Base-by-base conservation (phyloP, 2,113 vertebrate genomes). In the Scophthalmus maximus region DNA sequence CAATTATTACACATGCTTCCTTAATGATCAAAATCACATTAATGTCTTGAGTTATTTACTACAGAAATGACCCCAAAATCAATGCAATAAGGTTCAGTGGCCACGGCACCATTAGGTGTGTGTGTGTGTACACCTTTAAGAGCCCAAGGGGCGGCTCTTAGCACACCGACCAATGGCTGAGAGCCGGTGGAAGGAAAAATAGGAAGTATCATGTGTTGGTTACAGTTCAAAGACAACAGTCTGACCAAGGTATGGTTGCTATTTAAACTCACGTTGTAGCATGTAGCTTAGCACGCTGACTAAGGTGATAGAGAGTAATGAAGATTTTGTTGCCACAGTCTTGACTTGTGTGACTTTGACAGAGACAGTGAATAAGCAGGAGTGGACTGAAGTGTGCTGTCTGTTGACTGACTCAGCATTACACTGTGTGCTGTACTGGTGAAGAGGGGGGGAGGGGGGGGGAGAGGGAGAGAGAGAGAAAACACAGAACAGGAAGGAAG, bases 91-190 rank as follows among this genome's bases (percentile, higher is more conserved):
- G 1, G 7, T n/a, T n/a, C n/a, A n/a, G n/a, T n/a, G n/a, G n/a
- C n/a, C n/a, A n/a, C n/a, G n/a, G n/a, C n/a, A n/a, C n/a, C n/a
- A n/a, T n/a, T n/a, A n/a, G n/a, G n/a, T n/a, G n/a, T n/a, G n/a
- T n/a, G n/a, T n/a, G 78, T 82, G 64, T 76, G 53, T 93, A 81
- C 76, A 76, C 78, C 92, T 94, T 94, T 94, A 94, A 94, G 89
- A 78, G 23, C 25, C 25, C 8, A 42, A 64, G 62, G 76, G 91
- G 90, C 7, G 81, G 81, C 23, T 50, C 78, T 73, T 34, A 55
- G 20, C 20, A 50, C 49, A 68, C 52, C 56, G 59, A 64, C 92
- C 91, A 93, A 92, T 93, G 50, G 82, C 72, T 34, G 78, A 36
- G 38, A 78, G 40, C 23, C 44, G 22, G 67, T 67, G 69, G 42